Base-by-base conservation (phyloP, 2,797 vertebrate species). In the Takifugu ocellatus region DNA sequence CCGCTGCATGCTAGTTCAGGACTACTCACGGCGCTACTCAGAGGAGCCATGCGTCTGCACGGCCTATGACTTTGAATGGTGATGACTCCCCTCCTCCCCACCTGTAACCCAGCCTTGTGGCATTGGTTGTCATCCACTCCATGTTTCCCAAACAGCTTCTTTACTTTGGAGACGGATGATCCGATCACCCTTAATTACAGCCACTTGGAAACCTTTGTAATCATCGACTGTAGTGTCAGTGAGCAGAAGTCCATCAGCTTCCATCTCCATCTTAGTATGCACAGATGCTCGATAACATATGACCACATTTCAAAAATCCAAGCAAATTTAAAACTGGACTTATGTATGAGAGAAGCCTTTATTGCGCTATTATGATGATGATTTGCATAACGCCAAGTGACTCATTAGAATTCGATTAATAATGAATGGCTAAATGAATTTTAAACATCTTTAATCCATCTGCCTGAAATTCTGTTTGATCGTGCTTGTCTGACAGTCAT, bases 31-130 rank as follows among this genome's bases (percentile, higher is more conserved):
- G 63, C 92, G 93, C 0, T 92, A 94, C 68, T 92, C 95, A 56
- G 94, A 94, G 5, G 95, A 98, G 66, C 94, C 94, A 0, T 98
- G 96, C 64, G 84, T 90, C 63, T 98, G 96, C 63, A 87, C 91
- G 2, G 85, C 93, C 61, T 95, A 93, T 81, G 96, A 98, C 82
- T 98, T 98, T 55, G 96, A 98, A 87, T 98, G 96, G 96, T 98
- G 87, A 94, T 70, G 49, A 59, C 36, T 66, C 51, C 8, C 25
- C 60, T 15, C 71, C 47, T 53, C 54, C 46, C 45, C 49, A 21
- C 11, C 25, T 61, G 53, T 54, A 74, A 59, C 54, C 45, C 44
- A 61, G 25, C 65, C 57, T 63, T 69, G 48, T 49, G 54, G 60
- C 66, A 25, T 44, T 25, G 31, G 17, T 55, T 44, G 33, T 53